These are phyloP conservation scores for Glyptemys insculpta DNA, from an alignment of 2,797 vertebrate species.

Conservation along the genomic window DNA sequence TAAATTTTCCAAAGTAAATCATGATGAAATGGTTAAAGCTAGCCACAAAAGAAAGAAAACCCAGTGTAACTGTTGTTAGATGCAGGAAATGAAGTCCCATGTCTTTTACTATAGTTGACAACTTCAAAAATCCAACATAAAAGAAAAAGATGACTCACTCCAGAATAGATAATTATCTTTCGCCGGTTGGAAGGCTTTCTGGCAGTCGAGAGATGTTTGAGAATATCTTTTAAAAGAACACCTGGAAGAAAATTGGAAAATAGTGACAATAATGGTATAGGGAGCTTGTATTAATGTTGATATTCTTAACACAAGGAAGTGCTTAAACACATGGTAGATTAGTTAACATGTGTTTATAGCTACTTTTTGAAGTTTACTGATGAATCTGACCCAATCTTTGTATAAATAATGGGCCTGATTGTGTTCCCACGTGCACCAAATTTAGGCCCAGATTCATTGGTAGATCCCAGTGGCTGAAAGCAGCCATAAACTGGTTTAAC, in stretches of 20 bases:
- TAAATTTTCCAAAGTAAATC: background rate
- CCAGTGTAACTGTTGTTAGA: background rate
- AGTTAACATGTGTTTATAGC: background rate
- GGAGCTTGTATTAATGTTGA: background rate
- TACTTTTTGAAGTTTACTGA: background rate
- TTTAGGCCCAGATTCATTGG: background rate
- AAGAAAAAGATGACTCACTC: constrained; percentile 80
- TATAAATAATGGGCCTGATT: background rate
- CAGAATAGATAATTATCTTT: constrained; percentile 89
- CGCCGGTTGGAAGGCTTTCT: constrained; percentile 77
- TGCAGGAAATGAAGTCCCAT: background rate
- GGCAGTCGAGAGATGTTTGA: constrained; percentile 84
- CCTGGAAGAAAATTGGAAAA: constrained; percentile 79
- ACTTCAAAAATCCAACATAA: background rate
- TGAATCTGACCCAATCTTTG: background rate
- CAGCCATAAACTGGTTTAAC: background rate
- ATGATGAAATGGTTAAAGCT: background rate
- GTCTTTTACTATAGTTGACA: constrained; percentile 7
- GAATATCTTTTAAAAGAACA: constrained; percentile 84
- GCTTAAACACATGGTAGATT: background rate
- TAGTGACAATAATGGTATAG: background rate
- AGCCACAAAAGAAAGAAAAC: background rate
- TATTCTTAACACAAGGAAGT: background rate
- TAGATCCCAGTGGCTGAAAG: background rate
- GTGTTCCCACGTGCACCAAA: background rate